These are phyloP conservation scores for Nymphicus hollandicus DNA, from an alignment of 2,113 vertebrate genomes.

Conservation along the genomic window DNA sequence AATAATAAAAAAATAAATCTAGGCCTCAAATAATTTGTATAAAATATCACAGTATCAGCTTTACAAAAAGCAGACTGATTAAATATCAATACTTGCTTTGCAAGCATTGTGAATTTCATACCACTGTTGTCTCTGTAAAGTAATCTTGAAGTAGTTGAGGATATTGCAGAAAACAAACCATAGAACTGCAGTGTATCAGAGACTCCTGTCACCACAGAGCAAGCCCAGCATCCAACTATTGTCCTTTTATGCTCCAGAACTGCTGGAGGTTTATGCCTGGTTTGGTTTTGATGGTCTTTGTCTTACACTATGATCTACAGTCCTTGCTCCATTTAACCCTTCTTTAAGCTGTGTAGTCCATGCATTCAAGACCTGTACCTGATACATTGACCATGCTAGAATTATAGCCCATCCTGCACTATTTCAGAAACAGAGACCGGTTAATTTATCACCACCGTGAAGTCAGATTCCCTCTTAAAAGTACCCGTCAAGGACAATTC, in stretches of 20 bases:
- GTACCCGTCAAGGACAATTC: not conserved
- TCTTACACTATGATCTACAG: not conserved
- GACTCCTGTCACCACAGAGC: not conserved
- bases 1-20: not conserved
- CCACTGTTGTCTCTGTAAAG: conserved; percentile 19
- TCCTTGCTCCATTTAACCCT: conserved; percentile 3
- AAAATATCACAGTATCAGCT: conserved; percentile 45
- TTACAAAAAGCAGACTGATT: conserved; percentile 52
- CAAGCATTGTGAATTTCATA: conserved; percentile 38
- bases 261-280: not conserved
- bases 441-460: not conserved
- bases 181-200: not conserved
- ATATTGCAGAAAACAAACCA: conserved; percentile 42
- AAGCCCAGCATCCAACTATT: not conserved
- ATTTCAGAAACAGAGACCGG: not conserved
- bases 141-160: conserved; percentile 36
- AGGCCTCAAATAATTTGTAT: not conserved
- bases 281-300: conserved; percentile 39
- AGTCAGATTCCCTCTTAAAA: not conserved
- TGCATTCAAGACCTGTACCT: not conserved
- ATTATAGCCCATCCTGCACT: not conserved
- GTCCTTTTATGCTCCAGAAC: not conserved
- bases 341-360: not conserved
- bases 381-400: not conserved
- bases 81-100: conserved; percentile 65